These are phyloP conservation scores for Seriola rivoliana DNA, from an alignment of 2,113 vertebrate genomes.

Conservation along the genomic window DNA sequence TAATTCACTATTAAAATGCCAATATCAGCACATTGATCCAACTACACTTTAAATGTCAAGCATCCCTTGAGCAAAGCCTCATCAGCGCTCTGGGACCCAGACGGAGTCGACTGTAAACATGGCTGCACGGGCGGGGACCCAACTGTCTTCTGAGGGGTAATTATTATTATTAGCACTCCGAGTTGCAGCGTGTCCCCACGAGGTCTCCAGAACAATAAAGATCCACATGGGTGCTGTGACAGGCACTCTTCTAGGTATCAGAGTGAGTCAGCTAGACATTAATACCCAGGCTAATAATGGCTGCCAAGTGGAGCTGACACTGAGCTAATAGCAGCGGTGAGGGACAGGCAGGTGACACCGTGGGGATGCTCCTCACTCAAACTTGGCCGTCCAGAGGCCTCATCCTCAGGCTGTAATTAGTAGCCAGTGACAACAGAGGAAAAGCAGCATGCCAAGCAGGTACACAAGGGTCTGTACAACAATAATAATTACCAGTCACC, in stretches of 20 bases:
- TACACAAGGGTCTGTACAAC: conserved; percentile 64
- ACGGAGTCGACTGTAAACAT: conserved; percentile 56
- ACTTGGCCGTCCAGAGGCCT: conserved; percentile 61
- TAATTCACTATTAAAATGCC: neutral
- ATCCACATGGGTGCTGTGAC: conserved; percentile 62
- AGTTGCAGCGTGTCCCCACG: conserved; percentile 47
- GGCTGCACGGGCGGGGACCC: conserved; percentile 51
- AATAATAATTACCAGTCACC: conserved; percentile 81
- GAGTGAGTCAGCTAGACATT: conserved; percentile 59
- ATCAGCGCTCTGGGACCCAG: conserved; percentile 36
- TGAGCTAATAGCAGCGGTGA: conserved; percentile 78
- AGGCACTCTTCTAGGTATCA: conserved; percentile 49
- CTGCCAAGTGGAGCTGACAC: conserved; percentile 76
- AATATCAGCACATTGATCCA: neutral
- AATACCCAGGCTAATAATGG: conserved; percentile 82
- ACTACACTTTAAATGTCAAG: conserved; percentile 29
- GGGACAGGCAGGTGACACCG: conserved; percentile 64
- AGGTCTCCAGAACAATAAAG: conserved; percentile 54
- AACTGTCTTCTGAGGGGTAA: conserved; percentile 61
- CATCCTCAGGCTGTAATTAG: conserved; percentile 81
- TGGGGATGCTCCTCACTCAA: conserved; percentile 70
- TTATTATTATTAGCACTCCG: conserved; percentile 79
- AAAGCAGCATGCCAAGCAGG: conserved; percentile 60
- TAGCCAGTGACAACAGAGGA: conserved; percentile 82
- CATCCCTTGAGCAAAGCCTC: conserved; percentile 27